Evolutionary conservation across 2,113 vertebrate species (phyloP).

Genomic region (Tetrao urogallus): DNA sequence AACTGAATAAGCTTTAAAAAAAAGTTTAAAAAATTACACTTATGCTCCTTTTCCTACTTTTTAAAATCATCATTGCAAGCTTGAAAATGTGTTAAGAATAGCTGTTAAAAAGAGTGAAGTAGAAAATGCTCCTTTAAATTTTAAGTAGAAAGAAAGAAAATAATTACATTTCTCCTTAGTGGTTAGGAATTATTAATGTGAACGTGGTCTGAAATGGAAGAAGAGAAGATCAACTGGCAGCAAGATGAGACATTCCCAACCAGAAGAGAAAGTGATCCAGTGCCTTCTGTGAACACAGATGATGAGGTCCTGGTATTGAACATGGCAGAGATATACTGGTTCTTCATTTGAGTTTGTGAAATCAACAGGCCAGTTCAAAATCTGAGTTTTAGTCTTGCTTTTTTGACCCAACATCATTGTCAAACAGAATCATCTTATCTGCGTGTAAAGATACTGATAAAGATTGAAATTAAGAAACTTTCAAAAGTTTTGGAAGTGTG

Average conservation of each 20-base stretch:
- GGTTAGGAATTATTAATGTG: background rate
- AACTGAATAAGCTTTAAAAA: background rate
- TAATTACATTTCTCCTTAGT: background rate
- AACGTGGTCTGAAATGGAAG: background rate
- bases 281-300: background rate
- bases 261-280: background rate
- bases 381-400: background rate
- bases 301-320: background rate
- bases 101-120: background rate
- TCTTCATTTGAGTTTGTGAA: background rate
- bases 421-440: background rate
- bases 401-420: background rate
- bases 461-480: background rate
- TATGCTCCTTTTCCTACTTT: background rate
- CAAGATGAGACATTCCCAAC: background rate
- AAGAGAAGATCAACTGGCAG: background rate
- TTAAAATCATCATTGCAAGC: background rate
- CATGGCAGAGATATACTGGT: background rate
- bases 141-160: background rate
- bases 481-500: background rate
- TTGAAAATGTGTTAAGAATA: background rate
- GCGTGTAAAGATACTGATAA: background rate
- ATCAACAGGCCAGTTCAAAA: background rate
- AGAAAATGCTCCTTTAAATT: background rate
- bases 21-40: rapidly evolving